Evolutionary conservation across 2,888 invertebrate genomes (phyloP).

Genomic region (Metacarcinus magister): DNA sequence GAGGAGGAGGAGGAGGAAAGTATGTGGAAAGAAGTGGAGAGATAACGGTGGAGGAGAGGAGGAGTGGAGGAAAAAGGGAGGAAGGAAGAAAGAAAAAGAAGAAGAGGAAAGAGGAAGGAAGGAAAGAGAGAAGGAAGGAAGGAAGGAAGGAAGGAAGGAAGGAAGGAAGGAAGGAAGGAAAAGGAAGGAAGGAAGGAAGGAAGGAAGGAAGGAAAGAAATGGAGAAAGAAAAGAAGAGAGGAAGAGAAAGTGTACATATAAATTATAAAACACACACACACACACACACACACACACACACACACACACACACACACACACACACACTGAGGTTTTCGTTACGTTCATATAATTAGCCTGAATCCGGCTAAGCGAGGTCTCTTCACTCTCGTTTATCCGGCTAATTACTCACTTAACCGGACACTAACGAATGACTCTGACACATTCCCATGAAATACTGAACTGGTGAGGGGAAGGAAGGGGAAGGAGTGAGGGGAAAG

Average conservation of each 20-base stretch:
- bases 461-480: background rate
- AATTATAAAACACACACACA: too few species aligned
- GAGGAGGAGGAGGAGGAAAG: background rate
- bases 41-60: too few species aligned
- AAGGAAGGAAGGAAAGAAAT: background rate
- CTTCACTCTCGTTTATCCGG: background rate
- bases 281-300: slow-evolving; percentile 13
- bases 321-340: background rate
- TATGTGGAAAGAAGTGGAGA: background rate
- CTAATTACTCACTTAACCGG: slow-evolving; percentile 15
- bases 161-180: background rate
- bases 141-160: background rate
- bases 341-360: background rate
- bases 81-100: background rate
- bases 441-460: background rate
- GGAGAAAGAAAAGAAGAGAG: background rate
- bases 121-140: background rate
- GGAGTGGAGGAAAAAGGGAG: background rate
- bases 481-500: background rate
- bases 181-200: background rate
- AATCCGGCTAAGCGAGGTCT: background rate
- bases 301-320: slow-evolving; percentile 13
- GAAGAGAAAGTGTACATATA: background rate
- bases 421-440: background rate
- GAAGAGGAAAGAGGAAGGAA: background rate